phyloP scores from a whole-genome alignment of 2,113 vertebrate species.

The Melanocharis versteri region DNA sequence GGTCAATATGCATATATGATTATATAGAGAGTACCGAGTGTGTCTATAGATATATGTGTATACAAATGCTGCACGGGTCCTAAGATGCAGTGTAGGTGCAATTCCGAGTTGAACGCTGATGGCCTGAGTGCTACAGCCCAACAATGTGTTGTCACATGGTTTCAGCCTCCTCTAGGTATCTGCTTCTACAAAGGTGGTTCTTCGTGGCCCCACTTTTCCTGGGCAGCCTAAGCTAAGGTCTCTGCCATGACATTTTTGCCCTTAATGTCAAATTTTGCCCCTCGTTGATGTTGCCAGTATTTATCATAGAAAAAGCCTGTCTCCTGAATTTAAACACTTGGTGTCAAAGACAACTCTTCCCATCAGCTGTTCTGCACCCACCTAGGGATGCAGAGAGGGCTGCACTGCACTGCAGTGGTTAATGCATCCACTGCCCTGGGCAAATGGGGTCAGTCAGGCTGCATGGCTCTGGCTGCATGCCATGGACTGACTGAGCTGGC shows the following conservation, averaged over 20 bases:
- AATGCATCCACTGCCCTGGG: neutral
- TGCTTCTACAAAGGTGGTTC: neutral
- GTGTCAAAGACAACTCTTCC: neutral
- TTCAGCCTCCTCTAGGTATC: neutral
- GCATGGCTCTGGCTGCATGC: neutral
- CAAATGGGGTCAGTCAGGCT: neutral
- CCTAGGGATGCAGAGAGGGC: neutral
- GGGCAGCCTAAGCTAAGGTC: neutral
- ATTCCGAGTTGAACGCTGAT: neutral
- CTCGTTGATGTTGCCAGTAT: neutral
- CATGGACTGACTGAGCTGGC: neutral
- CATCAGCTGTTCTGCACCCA: neutral
- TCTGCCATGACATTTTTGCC: neutral
- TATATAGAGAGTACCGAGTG: neutral
- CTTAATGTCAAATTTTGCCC: neutral
- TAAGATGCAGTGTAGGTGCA: neutral
- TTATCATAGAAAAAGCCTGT: neutral
- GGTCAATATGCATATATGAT: neutral
- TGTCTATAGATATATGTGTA: neutral
- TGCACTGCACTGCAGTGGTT: neutral
- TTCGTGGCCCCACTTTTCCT: neutral
- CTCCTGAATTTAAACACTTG: neutral
- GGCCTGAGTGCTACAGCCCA: neutral
- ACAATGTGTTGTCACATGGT: neutral
- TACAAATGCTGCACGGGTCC: neutral